Percentiles rank a stretch among this genome's conserved stretches.
These are phyloP conservation scores for Potamarius usumacintae DNA, from an alignment of 2,113 vertebrate genomes.

Conservation along the genomic window DNA sequence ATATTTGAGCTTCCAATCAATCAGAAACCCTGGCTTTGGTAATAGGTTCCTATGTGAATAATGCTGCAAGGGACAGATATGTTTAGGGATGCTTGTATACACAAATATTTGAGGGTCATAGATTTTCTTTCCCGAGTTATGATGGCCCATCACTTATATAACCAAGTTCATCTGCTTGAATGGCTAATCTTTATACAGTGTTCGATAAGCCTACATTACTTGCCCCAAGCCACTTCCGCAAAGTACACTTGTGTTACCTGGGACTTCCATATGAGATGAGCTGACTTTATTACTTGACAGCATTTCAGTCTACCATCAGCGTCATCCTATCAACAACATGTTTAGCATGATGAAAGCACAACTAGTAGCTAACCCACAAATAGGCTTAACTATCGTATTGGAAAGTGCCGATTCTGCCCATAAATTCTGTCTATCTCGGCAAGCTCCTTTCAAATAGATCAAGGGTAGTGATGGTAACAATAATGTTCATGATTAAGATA, in stretches of 20 bases:
- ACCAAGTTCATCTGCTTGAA: not conserved
- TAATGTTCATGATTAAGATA: not conserved
- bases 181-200: not conserved
- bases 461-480: not conserved
- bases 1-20: not conserved
- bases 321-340: not conserved
- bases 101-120: not conserved
- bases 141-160: not conserved
- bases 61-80: not conserved
- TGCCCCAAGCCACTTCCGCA: not conserved
- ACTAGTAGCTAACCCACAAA: not conserved
- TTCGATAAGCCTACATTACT: not conserved
- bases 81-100: not conserved
- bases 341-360: not conserved
- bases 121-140: not conserved
- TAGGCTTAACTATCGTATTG: not conserved
- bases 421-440: not conserved
- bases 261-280: not conserved
- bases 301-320: not conserved
- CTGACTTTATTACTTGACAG: not conserved
- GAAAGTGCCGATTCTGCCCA: not conserved
- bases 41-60: not conserved
- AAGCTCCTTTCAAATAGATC: not conserved
- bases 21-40: not conserved
- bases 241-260: not conserved